Percentiles rank a stretch among this genome's conserved stretches.
Evolutionary conservation across 1,140 invertebrate genomes (phyloP).

Genomic region (Phthorimaea operculella): DNA sequence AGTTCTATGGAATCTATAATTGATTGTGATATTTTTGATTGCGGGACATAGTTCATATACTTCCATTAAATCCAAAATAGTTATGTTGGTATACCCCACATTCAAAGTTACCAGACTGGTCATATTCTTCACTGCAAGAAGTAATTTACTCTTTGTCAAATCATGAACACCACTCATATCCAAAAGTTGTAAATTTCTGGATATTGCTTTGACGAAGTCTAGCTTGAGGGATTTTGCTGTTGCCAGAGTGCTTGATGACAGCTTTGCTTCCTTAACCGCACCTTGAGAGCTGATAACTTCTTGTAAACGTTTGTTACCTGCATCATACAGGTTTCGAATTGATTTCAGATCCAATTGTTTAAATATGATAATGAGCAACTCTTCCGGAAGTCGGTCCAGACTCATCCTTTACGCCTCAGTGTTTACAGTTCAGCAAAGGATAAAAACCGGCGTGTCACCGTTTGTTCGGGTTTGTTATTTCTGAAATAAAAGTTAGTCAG

Average conservation of each 20-base stretch:
- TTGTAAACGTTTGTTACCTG: constrained; percentile 21
- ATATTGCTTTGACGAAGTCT: constrained; percentile 33
- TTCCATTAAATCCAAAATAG: constrained; percentile 32
- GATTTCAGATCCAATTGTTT: constrained; percentile 30
- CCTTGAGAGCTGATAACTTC: constrained; percentile 21
- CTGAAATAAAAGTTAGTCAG: too few species aligned
- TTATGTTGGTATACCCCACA: constrained; percentile 40
- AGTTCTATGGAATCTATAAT: constrained; percentile 28
- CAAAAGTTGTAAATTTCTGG: constrained; percentile 27
- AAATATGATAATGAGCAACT: constrained; percentile 41
- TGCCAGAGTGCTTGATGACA: constrained; percentile 29
- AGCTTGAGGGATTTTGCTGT: constrained; percentile 25
- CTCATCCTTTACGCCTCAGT: constrained; percentile 1
- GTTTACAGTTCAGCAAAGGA: too few species aligned
- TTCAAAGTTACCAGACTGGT: constrained; percentile 36
- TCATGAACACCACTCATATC: constrained; percentile 34
- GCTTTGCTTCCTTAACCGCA: constrained; percentile 25
- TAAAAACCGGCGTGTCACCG: too few species aligned
- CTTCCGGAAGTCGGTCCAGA: constrained; percentile 34
- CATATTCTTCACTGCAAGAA: constrained; percentile 26
- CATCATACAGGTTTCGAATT: constrained; percentile 24
- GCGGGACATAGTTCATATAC: constrained; percentile 33
- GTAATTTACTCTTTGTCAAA: constrained; percentile 26
- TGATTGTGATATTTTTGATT: constrained; percentile 34
- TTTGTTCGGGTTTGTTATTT: too few species aligned